Conservation (phyloP, 2,113 vertebrate genomes). For the Nestor notabilis region DNA sequence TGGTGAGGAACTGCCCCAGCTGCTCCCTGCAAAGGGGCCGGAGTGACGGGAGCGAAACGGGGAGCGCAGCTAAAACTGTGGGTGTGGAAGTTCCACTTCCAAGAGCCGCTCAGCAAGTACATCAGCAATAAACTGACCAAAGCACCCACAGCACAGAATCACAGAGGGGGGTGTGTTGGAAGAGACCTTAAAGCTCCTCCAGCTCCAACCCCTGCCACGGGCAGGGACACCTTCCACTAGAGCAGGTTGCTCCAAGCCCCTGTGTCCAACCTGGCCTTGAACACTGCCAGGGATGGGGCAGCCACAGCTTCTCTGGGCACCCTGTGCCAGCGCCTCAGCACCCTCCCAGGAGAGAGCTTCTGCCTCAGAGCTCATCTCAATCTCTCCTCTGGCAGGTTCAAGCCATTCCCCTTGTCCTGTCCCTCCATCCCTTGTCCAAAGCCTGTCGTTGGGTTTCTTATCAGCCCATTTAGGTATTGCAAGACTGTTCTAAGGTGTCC, state of each 20-base stretch:
- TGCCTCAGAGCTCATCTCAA: no score
- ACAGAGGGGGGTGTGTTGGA: neutral
- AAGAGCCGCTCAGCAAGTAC: neutral
- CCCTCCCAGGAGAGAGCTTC: no score
- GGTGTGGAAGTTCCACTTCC: accelerated
- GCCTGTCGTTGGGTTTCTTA: neutral
- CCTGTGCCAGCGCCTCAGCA: no score
- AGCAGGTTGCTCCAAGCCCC: neutral
- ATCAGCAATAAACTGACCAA: neutral
- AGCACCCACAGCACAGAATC: neutral
- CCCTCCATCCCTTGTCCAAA: neutral
- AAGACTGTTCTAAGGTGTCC: neutral
- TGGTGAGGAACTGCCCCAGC: neutral
- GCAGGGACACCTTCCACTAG: neutral
- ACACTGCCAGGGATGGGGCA: no score
- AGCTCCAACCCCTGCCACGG: neutral
- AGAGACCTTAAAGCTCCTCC: neutral
- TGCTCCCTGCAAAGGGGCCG: accelerated
- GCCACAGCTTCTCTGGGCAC: no score
- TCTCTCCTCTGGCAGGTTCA: neutral
- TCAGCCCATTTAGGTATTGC: no score
- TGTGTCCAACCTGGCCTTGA: neutral
- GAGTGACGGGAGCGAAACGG: accelerated
- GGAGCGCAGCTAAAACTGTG: accelerated
- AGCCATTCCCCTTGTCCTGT: neutral